Percentiles rank a stretch among this genome's conserved stretches.
Evolutionary conservation across 2,888 invertebrate species (phyloP).

Genomic region (Nysson spinosus): DNA sequence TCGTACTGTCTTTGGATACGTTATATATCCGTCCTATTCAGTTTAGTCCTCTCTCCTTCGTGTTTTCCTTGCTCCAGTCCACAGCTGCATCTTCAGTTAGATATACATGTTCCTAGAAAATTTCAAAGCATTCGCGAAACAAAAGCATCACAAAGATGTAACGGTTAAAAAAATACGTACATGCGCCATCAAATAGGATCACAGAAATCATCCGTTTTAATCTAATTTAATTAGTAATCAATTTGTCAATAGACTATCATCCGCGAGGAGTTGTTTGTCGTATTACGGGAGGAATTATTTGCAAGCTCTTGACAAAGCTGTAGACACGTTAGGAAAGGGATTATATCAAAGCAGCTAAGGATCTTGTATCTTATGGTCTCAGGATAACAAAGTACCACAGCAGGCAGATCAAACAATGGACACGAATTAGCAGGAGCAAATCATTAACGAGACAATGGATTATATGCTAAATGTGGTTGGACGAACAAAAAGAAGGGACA

Average conservation of each 20-base stretch:
- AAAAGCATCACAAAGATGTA: too few relatives aligned
- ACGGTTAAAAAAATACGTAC: too few relatives aligned
- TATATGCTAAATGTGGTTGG: constrained; percentile 6
- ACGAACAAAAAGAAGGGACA: constrained; percentile 40
- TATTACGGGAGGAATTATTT: too few relatives aligned
- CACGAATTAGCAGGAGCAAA: constrained; percentile 46
- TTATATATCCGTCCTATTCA: constrained; percentile 14
- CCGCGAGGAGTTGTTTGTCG: too few relatives aligned
- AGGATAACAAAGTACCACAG: not conserved
- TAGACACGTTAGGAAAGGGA: constrained; percentile 14
- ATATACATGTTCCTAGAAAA: constrained; percentile 1
- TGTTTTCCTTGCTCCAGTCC: not conserved
- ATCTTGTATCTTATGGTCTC: constrained; percentile 15
- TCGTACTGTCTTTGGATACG: constrained; percentile 22
- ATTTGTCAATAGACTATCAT: too few relatives aligned
- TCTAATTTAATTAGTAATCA: too few relatives aligned
- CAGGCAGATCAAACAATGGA: constrained; percentile 46
- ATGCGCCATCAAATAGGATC: too few relatives aligned
- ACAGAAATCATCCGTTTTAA: too few relatives aligned
- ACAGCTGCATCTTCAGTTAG: not conserved
- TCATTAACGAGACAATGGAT: constrained; percentile 40
- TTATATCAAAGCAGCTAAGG: constrained; percentile 24
- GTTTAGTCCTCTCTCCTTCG: constrained; percentile 6
- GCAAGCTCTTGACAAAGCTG: not conserved
- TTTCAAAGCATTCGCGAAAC: too few relatives aligned